Base-by-base conservation (phyloP, 2,797 vertebrate species). In the Micrastur ruficollis region DNA sequence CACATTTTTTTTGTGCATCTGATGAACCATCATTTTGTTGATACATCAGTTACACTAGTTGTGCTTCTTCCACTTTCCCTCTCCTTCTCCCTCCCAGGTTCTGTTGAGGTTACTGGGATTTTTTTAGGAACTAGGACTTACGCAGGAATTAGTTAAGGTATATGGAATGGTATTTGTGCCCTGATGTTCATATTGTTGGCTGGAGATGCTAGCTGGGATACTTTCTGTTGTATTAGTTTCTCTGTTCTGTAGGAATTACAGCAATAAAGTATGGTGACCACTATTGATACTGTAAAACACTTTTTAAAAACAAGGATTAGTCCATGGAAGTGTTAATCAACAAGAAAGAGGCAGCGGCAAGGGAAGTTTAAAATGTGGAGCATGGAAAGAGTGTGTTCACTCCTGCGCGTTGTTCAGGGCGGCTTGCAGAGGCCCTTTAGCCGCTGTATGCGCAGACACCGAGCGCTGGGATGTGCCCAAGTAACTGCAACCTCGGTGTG, bases 391-490 rank as follows among this genome's bases (percentile, higher is more conserved):
- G 50, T 1, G 2, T 11, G 21, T 38, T 52, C 17, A 34, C 7
- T 22, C 46, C 44, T 40, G 50, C 6, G 0, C 0, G 0, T 38
- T 16, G 20, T 19, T 81, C 70, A 15, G 18, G 22, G 12, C 23
- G 36, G 26, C 68, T 49, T 32, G 34, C 15, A 13, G 34, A n/a
- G 44, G 8, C 11, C 8, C n/a, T 40, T 19, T 14, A 16, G n/a
- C 12, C 3, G 7, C 52, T 16, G 2, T 5, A 4, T 2, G 2
- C 3, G 8, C 16, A 12, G 61, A 9, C 34, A 6, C 13, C 17
- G 16, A 26, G 26, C 0, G 0, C 58, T 14, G 59, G 52, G 12
- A 18, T 2, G 12, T 8, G 7, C 26, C n/a, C 0, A 0, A 47
- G 15, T 8, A 59, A 6, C 12, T 4, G 40, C 38, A 23, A 2